These are phyloP conservation scores for Philotrypesis tridentata DNA, from an alignment of 1,140 invertebrate genomes.

Conservation along the genomic window DNA sequence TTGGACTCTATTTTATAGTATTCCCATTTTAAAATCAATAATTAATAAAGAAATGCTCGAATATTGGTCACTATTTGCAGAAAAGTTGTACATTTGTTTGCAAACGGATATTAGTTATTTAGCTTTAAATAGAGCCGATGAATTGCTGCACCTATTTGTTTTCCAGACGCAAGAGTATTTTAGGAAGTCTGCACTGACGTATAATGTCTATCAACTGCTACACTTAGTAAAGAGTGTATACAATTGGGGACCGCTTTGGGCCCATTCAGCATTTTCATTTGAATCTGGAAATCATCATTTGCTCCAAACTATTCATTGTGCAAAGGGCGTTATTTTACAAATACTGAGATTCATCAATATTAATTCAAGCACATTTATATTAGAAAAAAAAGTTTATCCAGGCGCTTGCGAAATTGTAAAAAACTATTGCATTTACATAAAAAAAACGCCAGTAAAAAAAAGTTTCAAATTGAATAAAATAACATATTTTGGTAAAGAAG, in stretches of 20 bases:
- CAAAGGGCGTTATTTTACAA: no score
- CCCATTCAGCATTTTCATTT: slow-evolving; percentile 18
- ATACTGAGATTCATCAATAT: no score
- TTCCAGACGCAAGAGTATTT: not conserved
- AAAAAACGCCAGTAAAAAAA: no score
- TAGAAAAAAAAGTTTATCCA: no score
- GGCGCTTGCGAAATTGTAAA: no score
- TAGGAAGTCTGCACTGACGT: not conserved
- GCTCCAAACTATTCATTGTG: no score
- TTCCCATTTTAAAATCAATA: not conserved
- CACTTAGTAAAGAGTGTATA: slow-evolving; percentile 23
- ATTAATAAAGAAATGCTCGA: not conserved
- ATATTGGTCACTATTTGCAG: slow-evolving; percentile 10
- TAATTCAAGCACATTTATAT: no score
- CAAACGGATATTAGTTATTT: not conserved
- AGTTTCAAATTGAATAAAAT: no score
- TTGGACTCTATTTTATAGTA: slow-evolving; percentile 25
- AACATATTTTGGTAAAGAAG: no score
- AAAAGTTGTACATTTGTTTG: slow-evolving; percentile 1
- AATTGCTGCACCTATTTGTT: slow-evolving; percentile 21
- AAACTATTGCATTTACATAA: no score
- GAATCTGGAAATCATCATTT: slow-evolving; percentile 18
- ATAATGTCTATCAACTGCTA: slow-evolving; percentile 20
- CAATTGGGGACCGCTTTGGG: slow-evolving; percentile 27
- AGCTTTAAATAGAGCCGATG: slow-evolving; percentile 12